These are phyloP conservation scores for Valencia hispanica DNA, from an alignment of 2,797 vertebrate genomes.

Conservation along the genomic window DNA sequence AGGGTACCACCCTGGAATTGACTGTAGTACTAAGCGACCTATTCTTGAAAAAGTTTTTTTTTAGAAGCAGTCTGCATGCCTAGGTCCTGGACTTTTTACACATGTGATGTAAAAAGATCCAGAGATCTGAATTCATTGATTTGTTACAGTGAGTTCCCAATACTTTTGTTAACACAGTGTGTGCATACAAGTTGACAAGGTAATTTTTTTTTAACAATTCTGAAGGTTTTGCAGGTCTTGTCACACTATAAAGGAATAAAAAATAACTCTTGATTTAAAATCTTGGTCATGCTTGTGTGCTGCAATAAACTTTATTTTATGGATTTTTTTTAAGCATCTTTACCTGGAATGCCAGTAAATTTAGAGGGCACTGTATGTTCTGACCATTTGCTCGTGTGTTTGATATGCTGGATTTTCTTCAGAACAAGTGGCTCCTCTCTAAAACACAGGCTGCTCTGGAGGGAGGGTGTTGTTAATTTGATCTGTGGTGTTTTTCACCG, in stretches of 20 bases:
- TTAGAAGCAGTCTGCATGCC: neutral
- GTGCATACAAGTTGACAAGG: neutral
- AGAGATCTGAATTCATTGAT: neutral
- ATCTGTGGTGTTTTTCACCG: conserved; percentile 40
- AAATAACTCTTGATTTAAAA: too few relatives aligned
- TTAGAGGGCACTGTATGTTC: neutral
- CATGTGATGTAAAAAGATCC: neutral
- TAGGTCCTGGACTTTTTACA: neutral
- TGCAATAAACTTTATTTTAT: neutral
- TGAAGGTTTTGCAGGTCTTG: neutral
- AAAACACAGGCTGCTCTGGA: conserved; percentile 11
- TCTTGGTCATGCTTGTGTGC: neutral
- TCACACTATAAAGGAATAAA: neutral
- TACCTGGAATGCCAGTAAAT: neutral
- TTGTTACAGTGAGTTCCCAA: neutral
- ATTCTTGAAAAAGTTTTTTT: neutral
- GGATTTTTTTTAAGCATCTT: neutral
- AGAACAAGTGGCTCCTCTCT: conserved; percentile 4
- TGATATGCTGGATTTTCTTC: neutral
- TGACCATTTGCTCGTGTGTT: neutral
- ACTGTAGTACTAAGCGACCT: neutral
- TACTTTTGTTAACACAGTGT: neutral
- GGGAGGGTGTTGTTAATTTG: conserved; percentile 43
- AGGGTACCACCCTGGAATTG: neutral
- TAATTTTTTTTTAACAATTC: too few relatives aligned